Percentiles rank a stretch among this genome's conserved stretches.
These are phyloP conservation scores for Drosophila malerkotliana DNA, from an alignment of 1,140 invertebrate genomes.

Conservation along the genomic window DNA sequence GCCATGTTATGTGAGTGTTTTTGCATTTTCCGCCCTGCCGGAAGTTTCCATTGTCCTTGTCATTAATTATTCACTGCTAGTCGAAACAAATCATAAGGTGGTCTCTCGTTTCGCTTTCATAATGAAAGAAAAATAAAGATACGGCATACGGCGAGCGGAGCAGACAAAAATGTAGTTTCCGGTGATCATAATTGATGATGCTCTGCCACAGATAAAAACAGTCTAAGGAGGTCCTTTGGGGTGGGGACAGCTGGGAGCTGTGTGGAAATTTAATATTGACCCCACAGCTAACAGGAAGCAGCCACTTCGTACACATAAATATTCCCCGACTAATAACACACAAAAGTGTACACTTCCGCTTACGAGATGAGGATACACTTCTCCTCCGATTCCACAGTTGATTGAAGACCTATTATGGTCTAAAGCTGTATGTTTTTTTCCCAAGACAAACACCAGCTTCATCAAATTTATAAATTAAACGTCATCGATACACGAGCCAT, in stretches of 20 bases:
- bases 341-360: slow-evolving; percentile 70
- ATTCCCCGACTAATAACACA: slow-evolving; percentile 67
- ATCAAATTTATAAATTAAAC: slow-evolving; percentile 79
- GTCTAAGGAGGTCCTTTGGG: slow-evolving; percentile 2
- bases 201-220: slow-evolving; percentile 38
- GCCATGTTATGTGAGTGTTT: slow-evolving; percentile 25
- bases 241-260: not conserved
- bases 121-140: slow-evolving; percentile 65
- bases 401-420: slow-evolving; percentile 56
- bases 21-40: slow-evolving; percentile 31
- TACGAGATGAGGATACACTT: slow-evolving; percentile 42
- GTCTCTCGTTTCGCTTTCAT: slow-evolving; percentile 33
- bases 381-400: slow-evolving; percentile 33
- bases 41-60: slow-evolving; percentile 40
- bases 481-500: slow-evolving; percentile 63
- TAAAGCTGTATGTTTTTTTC: slow-evolving; percentile 1
- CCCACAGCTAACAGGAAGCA: slow-evolving; percentile 55
- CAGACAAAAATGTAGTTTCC: slow-evolving; percentile 70
- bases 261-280: slow-evolving; percentile 12
- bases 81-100: slow-evolving; percentile 38
- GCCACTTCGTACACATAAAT: slow-evolving; percentile 60
- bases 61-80: slow-evolving; percentile 66
- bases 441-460: slow-evolving; percentile 59
- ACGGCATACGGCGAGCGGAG: slow-evolving; percentile 16
- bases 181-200: slow-evolving; percentile 77